These are phyloP conservation scores for Pomatorhinus ruficollis DNA, from an alignment of 2,113 vertebrate species.

Conservation along the genomic window DNA sequence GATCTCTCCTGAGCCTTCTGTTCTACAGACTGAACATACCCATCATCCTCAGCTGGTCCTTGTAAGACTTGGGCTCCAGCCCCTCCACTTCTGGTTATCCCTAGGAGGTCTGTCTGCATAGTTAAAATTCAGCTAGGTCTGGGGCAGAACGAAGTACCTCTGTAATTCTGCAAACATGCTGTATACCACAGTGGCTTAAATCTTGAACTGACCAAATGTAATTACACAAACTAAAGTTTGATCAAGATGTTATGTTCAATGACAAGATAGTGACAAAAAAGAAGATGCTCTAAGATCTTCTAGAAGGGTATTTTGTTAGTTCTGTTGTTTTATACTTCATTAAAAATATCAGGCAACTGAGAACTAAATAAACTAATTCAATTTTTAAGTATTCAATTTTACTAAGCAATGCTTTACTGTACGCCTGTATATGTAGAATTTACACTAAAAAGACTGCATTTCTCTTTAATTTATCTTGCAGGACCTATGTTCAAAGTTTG, in stretches of 20 bases:
- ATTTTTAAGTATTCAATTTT: neutral
- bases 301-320: neutral
- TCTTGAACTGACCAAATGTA: neutral
- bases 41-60: accelerated
- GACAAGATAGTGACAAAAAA: neutral
- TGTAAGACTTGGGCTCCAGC: neutral
- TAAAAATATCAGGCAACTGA: neutral
- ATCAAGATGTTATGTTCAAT: neutral
- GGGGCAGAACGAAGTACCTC: neutral
- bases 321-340: neutral
- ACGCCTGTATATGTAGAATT: neutral
- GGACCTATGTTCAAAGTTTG: neutral
- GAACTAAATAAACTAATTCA: neutral
- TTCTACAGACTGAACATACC: neutral
- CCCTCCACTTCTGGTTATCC: neutral
- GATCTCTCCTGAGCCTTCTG: neutral
- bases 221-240: neutral
- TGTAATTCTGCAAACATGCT: neutral
- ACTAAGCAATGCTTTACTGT: neutral
- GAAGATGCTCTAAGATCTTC: neutral
- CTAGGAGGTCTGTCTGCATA: neutral
- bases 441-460: neutral
- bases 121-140: neutral
- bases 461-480: neutral
- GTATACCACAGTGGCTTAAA: neutral